Conservation (phyloP, 2,113 vertebrate species). For the Pseudopipra pipra region DNA sequence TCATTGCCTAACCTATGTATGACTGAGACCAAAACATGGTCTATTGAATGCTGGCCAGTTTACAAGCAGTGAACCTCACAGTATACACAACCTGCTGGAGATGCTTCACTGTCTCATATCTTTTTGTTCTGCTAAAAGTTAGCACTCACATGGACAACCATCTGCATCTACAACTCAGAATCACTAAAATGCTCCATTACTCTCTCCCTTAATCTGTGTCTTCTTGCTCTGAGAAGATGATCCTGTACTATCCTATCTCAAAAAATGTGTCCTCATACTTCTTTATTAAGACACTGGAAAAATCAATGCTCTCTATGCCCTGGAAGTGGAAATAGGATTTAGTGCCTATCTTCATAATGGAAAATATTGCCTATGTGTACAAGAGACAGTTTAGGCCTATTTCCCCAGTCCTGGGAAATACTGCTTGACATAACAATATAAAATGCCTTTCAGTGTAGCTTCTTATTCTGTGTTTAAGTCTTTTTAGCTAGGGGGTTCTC, state of each 20-base stretch:
- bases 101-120: constrained; percentile 31
- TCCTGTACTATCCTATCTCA: background rate
- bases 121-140: constrained; percentile 50
- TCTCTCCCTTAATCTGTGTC: background rate
- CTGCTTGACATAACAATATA: background rate
- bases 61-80: constrained; percentile 44
- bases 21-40: constrained; percentile 17
- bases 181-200: constrained; percentile 7
- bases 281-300: constrained; percentile 39
- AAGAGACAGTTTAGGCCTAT: constrained; percentile 19
- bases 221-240: background rate
- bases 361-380: constrained; percentile 34
- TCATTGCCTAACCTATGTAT: constrained; percentile 5
- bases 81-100: constrained; percentile 34
- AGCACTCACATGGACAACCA: constrained; percentile 7
- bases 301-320: constrained; percentile 28
- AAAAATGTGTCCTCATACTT: background rate
- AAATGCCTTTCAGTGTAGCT: constrained; percentile 2
- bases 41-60: constrained; percentile 11
- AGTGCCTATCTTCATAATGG: constrained; percentile 42
- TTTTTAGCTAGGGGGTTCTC: constrained; percentile 16
- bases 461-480: background rate
- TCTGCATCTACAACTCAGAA: constrained; percentile 39
- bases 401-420: background rate
- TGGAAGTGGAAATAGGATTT: constrained; percentile 46